phyloP scores from a whole-genome alignment of 2,888 invertebrate genomes.

The Lycocerus yunnanus region DNA sequence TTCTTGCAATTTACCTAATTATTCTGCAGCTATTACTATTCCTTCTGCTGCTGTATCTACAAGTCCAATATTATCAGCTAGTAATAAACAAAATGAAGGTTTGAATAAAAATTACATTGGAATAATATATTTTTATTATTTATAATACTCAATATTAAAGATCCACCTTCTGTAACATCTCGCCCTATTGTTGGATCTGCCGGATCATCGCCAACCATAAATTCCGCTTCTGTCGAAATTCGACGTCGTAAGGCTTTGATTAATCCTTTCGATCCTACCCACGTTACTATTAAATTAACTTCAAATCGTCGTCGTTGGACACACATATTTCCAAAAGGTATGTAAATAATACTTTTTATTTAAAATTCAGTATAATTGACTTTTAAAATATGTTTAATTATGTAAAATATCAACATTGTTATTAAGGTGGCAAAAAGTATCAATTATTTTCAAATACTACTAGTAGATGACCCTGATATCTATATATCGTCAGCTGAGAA shows the following conservation, averaged over 20 bases:
- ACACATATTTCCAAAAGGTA: conserved; percentile 95
- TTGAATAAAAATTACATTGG: conserved; percentile 12
- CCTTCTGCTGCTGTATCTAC: conserved; percentile 48
- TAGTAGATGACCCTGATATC: no score
- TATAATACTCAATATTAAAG: conserved; percentile 38
- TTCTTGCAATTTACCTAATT: conserved; percentile 40
- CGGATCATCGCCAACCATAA: conserved; percentile 59
- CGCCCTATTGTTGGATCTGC: conserved; percentile 63
- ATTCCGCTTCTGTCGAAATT: conserved; percentile 63
- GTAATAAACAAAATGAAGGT: conserved; percentile 44
- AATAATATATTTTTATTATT: conserved; percentile 12
- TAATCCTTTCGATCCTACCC: conserved; percentile 98
- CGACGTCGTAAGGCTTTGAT: conserved; percentile 71
- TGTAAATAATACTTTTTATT: no score
- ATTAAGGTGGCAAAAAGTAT: no score
- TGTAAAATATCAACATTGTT: no score
- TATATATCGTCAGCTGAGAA: no score
- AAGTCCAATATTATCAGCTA: conserved; percentile 50
- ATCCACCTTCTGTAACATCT: conserved; percentile 55
- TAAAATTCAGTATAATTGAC: no score
- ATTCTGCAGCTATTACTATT: conserved; percentile 54
- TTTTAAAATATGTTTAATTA: no score
- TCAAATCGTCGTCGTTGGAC: conserved; percentile 97
- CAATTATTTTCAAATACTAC: no score
- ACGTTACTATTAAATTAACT: conserved; percentile 93